Conservation (phyloP, 30 jellyfish, hydroid and myxozoan species). For the Hydractinia echinata region DNA sequence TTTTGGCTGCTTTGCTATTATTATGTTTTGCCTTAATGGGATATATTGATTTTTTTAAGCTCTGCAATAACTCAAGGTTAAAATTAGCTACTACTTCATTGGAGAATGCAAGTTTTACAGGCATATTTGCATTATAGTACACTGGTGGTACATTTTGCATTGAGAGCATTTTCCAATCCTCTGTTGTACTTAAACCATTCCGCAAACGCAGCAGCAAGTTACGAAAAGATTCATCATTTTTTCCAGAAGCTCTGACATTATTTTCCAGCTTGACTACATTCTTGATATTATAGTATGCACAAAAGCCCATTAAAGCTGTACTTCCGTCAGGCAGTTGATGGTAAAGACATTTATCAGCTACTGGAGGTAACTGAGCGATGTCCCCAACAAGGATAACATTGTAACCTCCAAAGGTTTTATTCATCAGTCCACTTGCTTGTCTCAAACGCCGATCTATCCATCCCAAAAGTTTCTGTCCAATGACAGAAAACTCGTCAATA, state of each 20-base stretch:
- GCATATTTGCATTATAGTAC: no score
- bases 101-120: background rate
- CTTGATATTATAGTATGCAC: background rate
- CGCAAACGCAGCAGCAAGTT: constrained; percentile 5
- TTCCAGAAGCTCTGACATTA: constrained; percentile 1
- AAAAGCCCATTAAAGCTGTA: constrained; percentile 16
- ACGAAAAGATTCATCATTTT: background rate
- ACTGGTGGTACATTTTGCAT: no score
- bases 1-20: background rate
- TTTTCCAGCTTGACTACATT: background rate
- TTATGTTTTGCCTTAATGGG: background rate
- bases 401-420: constrained; percentile 16
- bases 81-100: constrained; percentile 9
- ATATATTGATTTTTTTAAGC: background rate
- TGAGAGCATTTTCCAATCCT: no score
- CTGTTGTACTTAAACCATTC: background rate
- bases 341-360: constrained; percentile 5
- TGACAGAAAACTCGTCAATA: constrained; percentile 25
- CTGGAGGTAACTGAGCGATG: constrained; percentile 22
- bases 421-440: constrained; percentile 4
- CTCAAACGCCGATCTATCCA: constrained; percentile 22
- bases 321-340: constrained; percentile 3
- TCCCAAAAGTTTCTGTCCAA: constrained; percentile 24
- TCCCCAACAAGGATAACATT: constrained; percentile 19
- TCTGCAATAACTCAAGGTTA: background rate